These are phyloP conservation scores for Malurus melanocephalus DNA, from an alignment of 2,113 vertebrate genomes.

Conservation along the genomic window DNA sequence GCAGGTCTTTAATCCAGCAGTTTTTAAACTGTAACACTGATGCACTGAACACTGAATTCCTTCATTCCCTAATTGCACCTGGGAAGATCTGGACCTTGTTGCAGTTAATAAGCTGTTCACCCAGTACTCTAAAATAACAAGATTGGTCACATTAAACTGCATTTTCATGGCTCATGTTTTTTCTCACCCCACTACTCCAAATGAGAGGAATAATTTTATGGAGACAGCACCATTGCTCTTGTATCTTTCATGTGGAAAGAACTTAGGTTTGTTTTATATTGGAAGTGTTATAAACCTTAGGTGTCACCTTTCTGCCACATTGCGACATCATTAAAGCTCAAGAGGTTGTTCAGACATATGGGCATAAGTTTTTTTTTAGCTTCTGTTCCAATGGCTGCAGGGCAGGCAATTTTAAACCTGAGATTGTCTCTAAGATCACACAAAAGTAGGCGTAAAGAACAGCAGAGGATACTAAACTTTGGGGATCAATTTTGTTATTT, in stretches of 20 bases:
- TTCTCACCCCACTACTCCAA: background rate
- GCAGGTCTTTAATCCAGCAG: background rate
- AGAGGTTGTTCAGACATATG: background rate
- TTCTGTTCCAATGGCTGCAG: background rate
- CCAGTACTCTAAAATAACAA: conserved; percentile 21
- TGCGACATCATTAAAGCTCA: background rate
- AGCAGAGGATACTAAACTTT: background rate
- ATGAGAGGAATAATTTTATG: background rate
- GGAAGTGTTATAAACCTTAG: background rate
- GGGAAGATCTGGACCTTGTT: conserved; percentile 32
- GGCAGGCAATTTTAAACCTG: background rate
- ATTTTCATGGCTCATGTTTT: background rate
- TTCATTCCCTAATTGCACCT: conserved; percentile 12
- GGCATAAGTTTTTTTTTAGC: background rate
- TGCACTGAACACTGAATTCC: background rate
- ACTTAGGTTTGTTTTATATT: background rate
- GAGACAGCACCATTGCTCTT: background rate
- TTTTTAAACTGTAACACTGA: conserved; percentile 24
- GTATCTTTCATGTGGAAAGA: background rate
- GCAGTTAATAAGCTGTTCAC: conserved; percentile 5
- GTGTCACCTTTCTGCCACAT: conserved; percentile 10
- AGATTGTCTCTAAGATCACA: background rate
- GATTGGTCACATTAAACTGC: conserved; percentile 11
- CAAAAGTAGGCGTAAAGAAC: background rate
- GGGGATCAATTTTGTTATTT: background rate